phyloP scores from a whole-genome alignment of 1,140 invertebrate species.

The Ditylenchus dipsaci region DNA sequence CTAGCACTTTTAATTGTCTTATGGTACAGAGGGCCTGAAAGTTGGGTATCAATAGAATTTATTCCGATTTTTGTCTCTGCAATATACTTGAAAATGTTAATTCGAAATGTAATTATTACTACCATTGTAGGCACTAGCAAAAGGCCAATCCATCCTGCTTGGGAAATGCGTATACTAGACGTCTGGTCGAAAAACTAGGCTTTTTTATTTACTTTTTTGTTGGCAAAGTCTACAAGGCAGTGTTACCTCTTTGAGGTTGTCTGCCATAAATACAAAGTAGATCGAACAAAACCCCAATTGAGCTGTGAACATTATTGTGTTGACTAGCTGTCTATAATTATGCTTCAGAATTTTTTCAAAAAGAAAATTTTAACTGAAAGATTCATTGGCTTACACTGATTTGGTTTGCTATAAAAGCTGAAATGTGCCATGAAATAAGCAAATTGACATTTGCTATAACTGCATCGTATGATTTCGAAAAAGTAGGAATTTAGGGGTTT shows the following conservation, averaged over 20 bases:
- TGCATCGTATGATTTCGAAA: too few species aligned
- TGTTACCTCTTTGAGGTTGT: constrained; percentile 64
- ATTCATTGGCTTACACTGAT: not conserved
- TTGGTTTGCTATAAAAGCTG: not conserved
- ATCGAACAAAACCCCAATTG: constrained; percentile 93
- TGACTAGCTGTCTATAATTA: constrained; percentile 52
- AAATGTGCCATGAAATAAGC: too few species aligned
- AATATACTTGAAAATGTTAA: too few species aligned
- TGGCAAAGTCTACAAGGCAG: constrained; percentile 12
- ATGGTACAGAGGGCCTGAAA: constrained; percentile 35
- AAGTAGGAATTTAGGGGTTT: too few species aligned
- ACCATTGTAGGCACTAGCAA: constrained; percentile 37
- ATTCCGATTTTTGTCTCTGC: too few species aligned
- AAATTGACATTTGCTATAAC: too few species aligned
- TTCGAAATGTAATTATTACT: not conserved
- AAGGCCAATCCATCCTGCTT: constrained; percentile 44
- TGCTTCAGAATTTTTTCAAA: not conserved
- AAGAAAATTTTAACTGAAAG: not conserved
- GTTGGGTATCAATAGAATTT: not conserved
- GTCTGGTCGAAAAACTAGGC: constrained; percentile 45
- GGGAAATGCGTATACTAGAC: constrained; percentile 32
- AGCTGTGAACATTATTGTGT: constrained; percentile 72
- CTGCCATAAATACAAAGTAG: constrained; percentile 86
- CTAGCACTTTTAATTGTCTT: constrained; percentile 43
- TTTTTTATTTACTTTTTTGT: not conserved